Base-by-base conservation (phyloP, 2,113 vertebrate species). In the Amphiprion percula region DNA sequence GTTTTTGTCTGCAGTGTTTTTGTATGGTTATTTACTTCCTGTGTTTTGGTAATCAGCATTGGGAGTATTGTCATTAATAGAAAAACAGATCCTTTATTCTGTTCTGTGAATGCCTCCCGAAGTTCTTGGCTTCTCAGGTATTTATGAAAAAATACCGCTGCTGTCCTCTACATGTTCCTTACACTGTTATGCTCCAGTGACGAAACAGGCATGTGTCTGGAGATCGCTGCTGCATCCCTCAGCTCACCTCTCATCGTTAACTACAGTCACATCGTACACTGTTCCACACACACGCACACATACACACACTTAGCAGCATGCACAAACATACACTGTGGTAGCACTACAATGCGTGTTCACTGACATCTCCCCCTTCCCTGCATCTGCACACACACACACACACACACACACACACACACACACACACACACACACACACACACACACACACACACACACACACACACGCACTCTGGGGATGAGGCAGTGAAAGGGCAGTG, bases 401-500 rank as follows among this genome's bases (percentile, higher is more conserved):
- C 46, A 58, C 70, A 64, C 65, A 75, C 71, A 52, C 41, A 69
- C 65, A 67, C 59, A 68, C 72, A 66, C 76, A 65, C 68, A 58
- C 15, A 52, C 68, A 65, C 68, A 69, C 16, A 62, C 79, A 81
- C 55, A 74, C 80, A 59, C 46, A 47, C 46, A 47, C 46, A 47
- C 15, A 17, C 49, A n/a, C 49, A 50, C 16, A 50, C 67, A 62
- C 53, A 68, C 55, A 52, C 68, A 62, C 68, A 70, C 16, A 62
- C 74, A 82, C 55, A 74, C 80, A 67, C 66, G 72, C 63, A 80
- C 87, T 88, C 82, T 28, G 53, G 69, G 84, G 84, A 88, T 74
- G 77, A 90, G 79, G 71, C 73, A 75, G 84, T 61, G 80, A 92
- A 92, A 92, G 90, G 88, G 88, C 91, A 92, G 88, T 87, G 80